Base-by-base conservation (phyloP, 2,797 vertebrate species). In the Cichlasoma orientale region DNA sequence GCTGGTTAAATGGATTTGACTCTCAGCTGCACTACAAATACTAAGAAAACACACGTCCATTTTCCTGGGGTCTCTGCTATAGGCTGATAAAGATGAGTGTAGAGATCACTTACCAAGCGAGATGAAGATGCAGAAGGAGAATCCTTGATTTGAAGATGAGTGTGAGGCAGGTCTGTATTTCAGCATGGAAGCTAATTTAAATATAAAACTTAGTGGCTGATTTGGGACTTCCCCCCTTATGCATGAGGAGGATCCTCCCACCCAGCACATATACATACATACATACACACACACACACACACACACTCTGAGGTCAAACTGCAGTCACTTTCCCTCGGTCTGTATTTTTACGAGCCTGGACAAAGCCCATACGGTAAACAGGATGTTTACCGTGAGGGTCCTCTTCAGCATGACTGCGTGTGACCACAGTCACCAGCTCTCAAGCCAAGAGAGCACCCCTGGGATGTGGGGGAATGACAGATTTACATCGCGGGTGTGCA, bases 111-210 rank as follows among this genome's bases (percentile, higher is more conserved):
- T 80, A 94, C 93, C 92, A 82, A 61, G 14, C 2, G 36, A 82
- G 83, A 71, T 31, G 70, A 72, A 59, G 72, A 56, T 1, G 57
- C 1, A 2, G 10, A 6, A 27, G 31, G 75, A 59, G 58, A 69
- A 41, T 66, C 66, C 59, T 56, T 31, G 66, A 41, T 75, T 33
- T 84, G 76, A 76, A 63, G 72, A 80, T 19, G 78, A 75, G 77
- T 54, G 2, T 84, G 76, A 87, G 21, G 66, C 23, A 3, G 2
- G 41, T 59, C 52, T 53, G 59, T 72, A 47, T 69, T 81, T 90
- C 66, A 78, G 77, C 29, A 31, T 72, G 71, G 71, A 79, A 2
- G 31, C 82, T 91, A 3, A 91, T 90, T 93, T 93, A 89, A 72
- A 56, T 92, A 90, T 50, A 38, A 36, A 82, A 53, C 73, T 66